phyloP scores from a whole-genome alignment of 2,797 vertebrate genomes.

The Crotalus adamanteus region DNA sequence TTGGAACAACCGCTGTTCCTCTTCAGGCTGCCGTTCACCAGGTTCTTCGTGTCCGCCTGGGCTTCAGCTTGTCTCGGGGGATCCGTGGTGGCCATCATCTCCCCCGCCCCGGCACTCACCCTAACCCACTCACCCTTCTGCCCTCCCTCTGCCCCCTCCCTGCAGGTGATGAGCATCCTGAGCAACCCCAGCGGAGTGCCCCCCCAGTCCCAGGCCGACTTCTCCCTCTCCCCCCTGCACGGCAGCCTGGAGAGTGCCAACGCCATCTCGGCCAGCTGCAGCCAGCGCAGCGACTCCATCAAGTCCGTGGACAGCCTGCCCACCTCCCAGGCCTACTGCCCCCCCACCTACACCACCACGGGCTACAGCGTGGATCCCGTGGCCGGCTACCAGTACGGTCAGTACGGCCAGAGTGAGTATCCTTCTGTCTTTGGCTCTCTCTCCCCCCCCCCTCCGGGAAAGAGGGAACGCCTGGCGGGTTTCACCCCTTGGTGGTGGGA shows the following conservation, averaged over 20 bases:
- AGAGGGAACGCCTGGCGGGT: too few species aligned
- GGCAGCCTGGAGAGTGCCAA: conserved; percentile 88
- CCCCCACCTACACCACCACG: conserved; percentile 94
- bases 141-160: neutral
- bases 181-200: conserved; percentile 88
- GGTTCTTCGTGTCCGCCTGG: neutral
- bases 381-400: conserved; percentile 96
- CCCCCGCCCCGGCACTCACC: fast-evolving
- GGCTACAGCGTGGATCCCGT: conserved; percentile 98
- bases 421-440: neutral
- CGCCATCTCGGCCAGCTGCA: conserved; percentile 96
- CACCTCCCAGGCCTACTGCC: conserved; percentile 95
- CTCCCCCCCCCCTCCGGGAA: neutral
- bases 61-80: neutral
- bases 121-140: neutral
- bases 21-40: neutral
- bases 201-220: conserved; percentile 91
- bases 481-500: too few species aligned
- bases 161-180: conserved; percentile 96
- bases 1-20: fast-evolving
- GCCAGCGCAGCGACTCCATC: conserved; percentile 94
- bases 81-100: neutral
- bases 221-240: conserved; percentile 96
- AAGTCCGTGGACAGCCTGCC: conserved; percentile 94
- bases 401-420: conserved; percentile 94